Conservation (phyloP, 2,888 invertebrate genomes). For the Lingula anatina region DNA sequence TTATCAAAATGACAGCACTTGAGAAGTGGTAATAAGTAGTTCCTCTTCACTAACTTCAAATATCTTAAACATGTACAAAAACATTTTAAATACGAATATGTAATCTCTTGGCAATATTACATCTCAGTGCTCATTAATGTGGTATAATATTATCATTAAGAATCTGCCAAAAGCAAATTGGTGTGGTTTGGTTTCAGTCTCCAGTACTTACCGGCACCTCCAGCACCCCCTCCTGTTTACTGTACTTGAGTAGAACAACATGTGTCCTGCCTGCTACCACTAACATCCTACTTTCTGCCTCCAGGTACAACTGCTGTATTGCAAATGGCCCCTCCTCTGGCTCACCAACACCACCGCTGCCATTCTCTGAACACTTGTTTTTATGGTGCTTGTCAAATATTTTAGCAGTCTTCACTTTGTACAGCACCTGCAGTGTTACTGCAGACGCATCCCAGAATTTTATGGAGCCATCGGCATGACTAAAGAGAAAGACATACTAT, state of each 20-base stretch:
- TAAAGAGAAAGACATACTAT: conserved; percentile 57
- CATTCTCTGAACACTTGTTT: conserved; percentile 27
- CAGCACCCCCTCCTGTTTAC: conserved; percentile 75
- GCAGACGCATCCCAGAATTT: conserved; percentile 97
- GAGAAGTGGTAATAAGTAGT: too few species aligned
- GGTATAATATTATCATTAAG: too few species aligned
- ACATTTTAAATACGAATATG: too few species aligned
- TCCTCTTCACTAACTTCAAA: too few species aligned
- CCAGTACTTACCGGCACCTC: conserved; percentile 45
- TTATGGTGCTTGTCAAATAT: conserved; percentile 69
- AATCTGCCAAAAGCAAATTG: too few species aligned
- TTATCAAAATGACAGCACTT: too few species aligned
- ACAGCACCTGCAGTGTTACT: conserved; percentile 90
- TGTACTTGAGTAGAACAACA: conserved; percentile 92
- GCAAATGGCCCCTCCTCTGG: conserved; percentile 76
- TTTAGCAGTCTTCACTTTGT: conserved; percentile 95
- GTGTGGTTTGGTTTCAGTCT: too few species aligned
- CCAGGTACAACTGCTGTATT: conserved; percentile 82
- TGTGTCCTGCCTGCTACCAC: conserved; percentile 89
- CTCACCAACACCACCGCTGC: too few species aligned
- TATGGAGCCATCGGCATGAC: conserved; percentile 95
- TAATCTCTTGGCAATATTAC: too few species aligned
- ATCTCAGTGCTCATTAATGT: too few species aligned
- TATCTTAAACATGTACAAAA: too few species aligned
- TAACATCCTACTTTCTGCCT: conserved; percentile 85